Evolutionary conservation across 2,888 invertebrate species (phyloP), one percentile per base, ranked within the genome.

Genomic region (Yponomeuta plumbellus): DNA sequence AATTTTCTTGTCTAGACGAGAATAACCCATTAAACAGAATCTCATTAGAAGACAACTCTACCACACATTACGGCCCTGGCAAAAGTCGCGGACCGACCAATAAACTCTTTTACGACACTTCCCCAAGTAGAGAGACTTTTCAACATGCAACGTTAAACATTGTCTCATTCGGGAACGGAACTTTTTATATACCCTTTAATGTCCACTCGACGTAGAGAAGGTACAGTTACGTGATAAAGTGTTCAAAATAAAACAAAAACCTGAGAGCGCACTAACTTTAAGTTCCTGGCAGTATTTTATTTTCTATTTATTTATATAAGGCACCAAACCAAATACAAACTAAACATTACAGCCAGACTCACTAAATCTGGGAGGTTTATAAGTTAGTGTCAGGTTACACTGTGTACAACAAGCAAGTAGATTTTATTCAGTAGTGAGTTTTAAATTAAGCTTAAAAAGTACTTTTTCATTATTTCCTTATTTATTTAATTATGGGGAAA

Each of bases 61-160:
- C 39, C 26, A 39, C n/a, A 26, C 62, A 62, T 62, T 62, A 62
- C 34, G 23, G 44, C 44, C 13, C 39, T 11, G 20, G 34, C 62
- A 39, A 20, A 34, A 39, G 62, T 62, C 62, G 34, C 62, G 20
- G 40, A 63, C 40, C 63, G 40, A 63, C 40, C 63, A 44, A 63
- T 63, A 63, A 63, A 63, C 44, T 63, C 44, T 63, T 63, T 63
- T 63, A 63, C 44, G 63, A 63, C 40, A 44, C 44, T 34, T 23
- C 44, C 20, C 64, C 56, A 64, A 56, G 64, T 56, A 64, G 22
- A 56, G 56, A 56, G 64, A 64, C 64, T 64, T 61, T 66, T 61
- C 22, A 66, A 61, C 66, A 61, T 66, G 66, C 59, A 61, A 61
- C 61, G 66, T 66, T 66, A 52, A 66, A 61, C 66, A 61, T 61